A percentile compares a stretch with the other conserved stretches of the same genome.
phyloP scores from a whole-genome alignment of 2,888 invertebrate genomes.

The Drosophila fungiperda region DNA sequence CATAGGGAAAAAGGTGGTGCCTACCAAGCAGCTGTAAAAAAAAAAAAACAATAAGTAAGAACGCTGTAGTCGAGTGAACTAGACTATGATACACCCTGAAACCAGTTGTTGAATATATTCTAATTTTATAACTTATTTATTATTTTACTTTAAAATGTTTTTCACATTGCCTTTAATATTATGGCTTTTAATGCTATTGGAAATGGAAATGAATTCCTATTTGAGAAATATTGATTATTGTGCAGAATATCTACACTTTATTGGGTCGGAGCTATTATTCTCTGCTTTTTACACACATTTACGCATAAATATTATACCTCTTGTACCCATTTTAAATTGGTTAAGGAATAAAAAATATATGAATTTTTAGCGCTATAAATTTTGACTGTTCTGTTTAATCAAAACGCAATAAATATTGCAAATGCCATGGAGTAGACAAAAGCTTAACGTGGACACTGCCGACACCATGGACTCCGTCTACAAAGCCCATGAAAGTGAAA shows the following conservation, averaged over 20 bases:
- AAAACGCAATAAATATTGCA: constrained; percentile 78
- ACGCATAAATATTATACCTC: neutral
- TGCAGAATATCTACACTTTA: neutral
- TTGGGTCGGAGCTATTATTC: neutral
- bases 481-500: constrained; percentile 56
- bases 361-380: constrained; percentile 9
- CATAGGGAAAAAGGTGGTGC: neutral
- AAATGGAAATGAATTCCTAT: too few relatives aligned
- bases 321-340: neutral
- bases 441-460: constrained; percentile 61
- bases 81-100: neutral
- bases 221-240: too few relatives aligned
- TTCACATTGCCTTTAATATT: too few relatives aligned
- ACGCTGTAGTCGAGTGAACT: neutral
- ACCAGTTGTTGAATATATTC: neutral
- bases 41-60: neutral
- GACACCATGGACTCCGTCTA: constrained; percentile 2
- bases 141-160: neutral
- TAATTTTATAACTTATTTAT: neutral
- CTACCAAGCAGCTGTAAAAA: neutral
- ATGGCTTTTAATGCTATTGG: too few relatives aligned
- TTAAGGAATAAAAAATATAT: neutral
- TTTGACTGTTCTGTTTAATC: constrained; percentile 53
- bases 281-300: neutral
- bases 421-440: constrained; percentile 70